These are phyloP conservation scores for Melangyna quadrimaculata DNA, from an alignment of 2,888 invertebrate genomes.

Conservation along the genomic window DNA sequence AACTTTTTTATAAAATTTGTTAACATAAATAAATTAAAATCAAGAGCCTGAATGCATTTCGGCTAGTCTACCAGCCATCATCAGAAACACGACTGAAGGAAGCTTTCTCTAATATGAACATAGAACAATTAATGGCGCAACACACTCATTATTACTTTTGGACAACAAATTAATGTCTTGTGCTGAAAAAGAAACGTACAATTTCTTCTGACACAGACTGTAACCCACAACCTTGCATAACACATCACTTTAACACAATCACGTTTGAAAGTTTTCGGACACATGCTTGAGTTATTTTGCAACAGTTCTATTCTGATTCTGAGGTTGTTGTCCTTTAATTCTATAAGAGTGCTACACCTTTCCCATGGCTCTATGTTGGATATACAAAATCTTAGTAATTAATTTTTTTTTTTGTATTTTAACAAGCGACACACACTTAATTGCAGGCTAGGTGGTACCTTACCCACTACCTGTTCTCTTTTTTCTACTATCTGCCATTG, in stretches of 20 bases:
- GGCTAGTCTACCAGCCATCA: too few relatives aligned
- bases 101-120: too few relatives aligned
- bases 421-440: slow-evolving; percentile 23
- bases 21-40: too few relatives aligned
- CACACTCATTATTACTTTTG: too few relatives aligned
- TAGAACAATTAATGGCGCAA: too few relatives aligned
- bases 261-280: slow-evolving; percentile 63
- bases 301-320: too few relatives aligned
- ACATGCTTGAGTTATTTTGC: slow-evolving; percentile 27
- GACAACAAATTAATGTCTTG: neutral
- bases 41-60: too few relatives aligned
- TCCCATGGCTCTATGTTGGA: slow-evolving; percentile 10
- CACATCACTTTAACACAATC: slow-evolving; percentile 32
- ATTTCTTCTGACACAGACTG: neutral
- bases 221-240: neutral
- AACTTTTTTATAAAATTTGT: too few relatives aligned
- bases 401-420: slow-evolving; percentile 3
- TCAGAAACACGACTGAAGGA: too few relatives aligned
- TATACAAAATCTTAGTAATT: slow-evolving; percentile 52
- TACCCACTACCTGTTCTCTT: neutral
- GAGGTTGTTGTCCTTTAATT: slow-evolving; percentile 51
- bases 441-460: too few relatives aligned
- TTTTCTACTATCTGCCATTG: neutral
- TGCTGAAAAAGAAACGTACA: neutral
- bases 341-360: neutral